Evolutionary conservation across 2,888 invertebrate species (phyloP).

Genomic region (Nephrocerus scutellatus): DNA sequence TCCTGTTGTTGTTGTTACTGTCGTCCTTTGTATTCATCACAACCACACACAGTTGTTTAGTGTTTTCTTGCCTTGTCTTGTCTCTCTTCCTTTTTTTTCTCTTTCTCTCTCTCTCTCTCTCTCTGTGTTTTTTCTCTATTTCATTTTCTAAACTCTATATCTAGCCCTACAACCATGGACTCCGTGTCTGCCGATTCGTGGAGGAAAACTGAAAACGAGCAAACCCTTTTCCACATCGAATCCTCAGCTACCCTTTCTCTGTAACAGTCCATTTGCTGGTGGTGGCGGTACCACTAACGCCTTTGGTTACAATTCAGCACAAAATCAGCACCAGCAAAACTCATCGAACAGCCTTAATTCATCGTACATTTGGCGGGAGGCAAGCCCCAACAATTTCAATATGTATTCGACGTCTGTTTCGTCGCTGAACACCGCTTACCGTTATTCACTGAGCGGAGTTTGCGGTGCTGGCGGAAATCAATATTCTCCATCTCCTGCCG

Average conservation of each 20-base stretch:
- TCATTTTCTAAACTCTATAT: conserved; percentile 23
- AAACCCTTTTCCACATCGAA: conserved; percentile 49
- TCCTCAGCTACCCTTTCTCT: conserved; percentile 47
- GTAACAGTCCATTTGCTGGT: conserved; percentile 29
- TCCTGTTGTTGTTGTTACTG: conserved; percentile 19
- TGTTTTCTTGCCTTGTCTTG: conserved; percentile 25
- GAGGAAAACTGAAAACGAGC: conserved; percentile 48
- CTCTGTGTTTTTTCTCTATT: conserved; percentile 27
- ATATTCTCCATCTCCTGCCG: conserved; percentile 29
- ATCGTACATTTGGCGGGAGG: conserved; percentile 49
- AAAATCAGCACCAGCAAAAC: conserved; percentile 32
- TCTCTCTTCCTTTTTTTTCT: conserved; percentile 37
- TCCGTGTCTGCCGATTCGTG: conserved; percentile 48
- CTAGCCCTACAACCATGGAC: conserved; percentile 48
- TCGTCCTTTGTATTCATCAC: conserved; percentile 25
- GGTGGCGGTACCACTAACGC: conserved; percentile 21
- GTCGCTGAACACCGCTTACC: conserved; percentile 40
- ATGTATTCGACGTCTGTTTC: conserved; percentile 47
- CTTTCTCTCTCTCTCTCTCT: conserved; percentile 38
- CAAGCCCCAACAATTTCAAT: conserved; percentile 48
- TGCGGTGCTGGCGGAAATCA: conserved; percentile 23
- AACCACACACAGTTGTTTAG: too few species aligned
- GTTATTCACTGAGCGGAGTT: conserved; percentile 35
- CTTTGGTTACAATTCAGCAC: conserved; percentile 24
- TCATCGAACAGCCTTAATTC: conserved; percentile 46